Base-by-base conservation (phyloP, 2,888 invertebrate genomes). In the Abrostola tripartita region DNA sequence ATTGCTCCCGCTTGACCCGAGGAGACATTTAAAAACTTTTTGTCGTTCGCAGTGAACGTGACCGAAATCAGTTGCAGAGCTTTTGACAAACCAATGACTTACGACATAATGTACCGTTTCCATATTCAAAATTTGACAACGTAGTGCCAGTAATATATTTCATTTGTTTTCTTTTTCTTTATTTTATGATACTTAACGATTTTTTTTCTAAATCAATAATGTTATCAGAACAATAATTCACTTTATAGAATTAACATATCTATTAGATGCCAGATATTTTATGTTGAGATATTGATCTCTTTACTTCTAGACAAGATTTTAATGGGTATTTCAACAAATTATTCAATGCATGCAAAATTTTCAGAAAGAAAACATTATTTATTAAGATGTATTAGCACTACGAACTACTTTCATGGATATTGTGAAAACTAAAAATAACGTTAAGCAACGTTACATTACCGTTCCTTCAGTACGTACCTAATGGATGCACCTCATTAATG, bases 11-110 rank as follows among this genome's bases (percentile, higher is more conserved):
- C 37, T 56, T 68, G 74, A 78, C 78, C 74, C 52, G 65, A 41
- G 66, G 58, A 59, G 63, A 64, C 59, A 61, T 74, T 67, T 65
- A 67, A 69, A 70, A 70, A 36, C 38, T 51, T 66, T 74, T 76
- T 69, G 64, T 75, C 75, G 64, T 37, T 61, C 59, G 56, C 61
- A 63, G 62, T 52, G 50, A 69, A 76, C 77, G 77, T 79, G 77
- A 79, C 78, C 65, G 71, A 74, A 65, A 76, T 71, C 65, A 62
- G 68, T 70, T 53, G 61, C 55, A 38, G 51, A 24, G 58, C 52
- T 60, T 66, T 74, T 70, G 72, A 75, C 73, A 63, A 52, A 59
- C 55, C 55, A 53, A 61, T 74, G 71, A 74, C 61, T 74, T 74
- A 74, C 69, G 57, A 68, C 68, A 71, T 36, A 52, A 53, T 24